Conservation (phyloP, 1,140 invertebrate species). For the Ceratitis capitata region DNA sequence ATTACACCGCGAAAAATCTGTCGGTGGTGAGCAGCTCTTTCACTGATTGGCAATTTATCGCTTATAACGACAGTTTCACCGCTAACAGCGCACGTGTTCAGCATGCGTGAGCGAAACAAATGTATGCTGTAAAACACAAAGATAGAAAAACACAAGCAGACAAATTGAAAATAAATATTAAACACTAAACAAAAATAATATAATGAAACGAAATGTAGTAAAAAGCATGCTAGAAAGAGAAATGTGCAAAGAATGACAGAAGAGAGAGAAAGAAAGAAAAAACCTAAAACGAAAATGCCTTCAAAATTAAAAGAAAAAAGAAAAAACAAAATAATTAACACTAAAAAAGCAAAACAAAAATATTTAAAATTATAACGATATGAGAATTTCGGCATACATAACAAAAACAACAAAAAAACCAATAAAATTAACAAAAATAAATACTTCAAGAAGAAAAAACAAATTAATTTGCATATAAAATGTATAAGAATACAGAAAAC, state of each 20-base stretch:
- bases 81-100: neutral
- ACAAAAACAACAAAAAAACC: neutral
- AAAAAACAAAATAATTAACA: neutral
- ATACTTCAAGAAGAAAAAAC: neutral
- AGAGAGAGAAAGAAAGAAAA: neutral
- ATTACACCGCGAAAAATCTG: neutral
- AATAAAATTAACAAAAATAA: neutral
- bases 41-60: no score
- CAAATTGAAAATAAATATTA: neutral
- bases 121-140: neutral
- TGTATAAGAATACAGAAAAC: neutral
- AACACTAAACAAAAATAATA: neutral
- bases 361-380: slow-evolving; percentile 16
- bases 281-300: slow-evolving; percentile 37
- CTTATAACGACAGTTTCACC: no score
- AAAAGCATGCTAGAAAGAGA: neutral
- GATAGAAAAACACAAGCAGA: neutral
- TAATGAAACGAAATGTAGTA: neutral
- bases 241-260: neutral
- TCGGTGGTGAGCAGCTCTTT: no score
- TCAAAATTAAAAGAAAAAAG: slow-evolving; percentile 23
- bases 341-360: neutral
- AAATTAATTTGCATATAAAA: neutral
- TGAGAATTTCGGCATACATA: slow-evolving; percentile 19
- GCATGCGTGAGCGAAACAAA: neutral